These are phyloP conservation scores for Cheirogaleus medius DNA, from an alignment of 2,113 vertebrate genomes.

Conservation along the genomic window DNA sequence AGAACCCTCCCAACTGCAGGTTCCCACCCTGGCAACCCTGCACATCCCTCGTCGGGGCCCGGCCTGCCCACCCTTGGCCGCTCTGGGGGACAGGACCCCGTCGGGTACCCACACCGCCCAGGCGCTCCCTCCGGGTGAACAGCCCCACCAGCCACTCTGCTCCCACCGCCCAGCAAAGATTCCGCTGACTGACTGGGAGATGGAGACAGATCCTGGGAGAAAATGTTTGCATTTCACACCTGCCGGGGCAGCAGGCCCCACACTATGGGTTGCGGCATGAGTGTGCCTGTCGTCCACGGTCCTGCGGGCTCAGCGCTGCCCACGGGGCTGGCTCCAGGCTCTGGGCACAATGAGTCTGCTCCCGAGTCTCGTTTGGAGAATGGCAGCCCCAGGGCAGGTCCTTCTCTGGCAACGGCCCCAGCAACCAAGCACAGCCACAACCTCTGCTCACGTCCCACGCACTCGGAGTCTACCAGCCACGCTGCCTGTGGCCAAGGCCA, in stretches of 20 bases:
- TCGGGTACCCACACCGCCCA: fast-evolving
- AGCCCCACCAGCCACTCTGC: background rate
- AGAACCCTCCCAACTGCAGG: background rate
- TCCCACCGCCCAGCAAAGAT: background rate
- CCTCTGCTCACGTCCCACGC: background rate
- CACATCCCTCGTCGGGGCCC: background rate
- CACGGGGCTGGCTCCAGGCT: background rate
- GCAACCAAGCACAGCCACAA: fast-evolving
- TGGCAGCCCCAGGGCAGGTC: no score
- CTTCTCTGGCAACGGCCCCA: background rate
- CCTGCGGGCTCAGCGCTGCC: background rate
- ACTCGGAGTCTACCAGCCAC: background rate
- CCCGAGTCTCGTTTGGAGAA: background rate
- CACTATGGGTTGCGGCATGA: background rate
- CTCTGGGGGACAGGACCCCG: background rate
- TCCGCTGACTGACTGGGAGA: background rate
- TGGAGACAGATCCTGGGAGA: background rate
- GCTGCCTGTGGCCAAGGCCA: fast-evolving
- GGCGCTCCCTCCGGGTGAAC: background rate
- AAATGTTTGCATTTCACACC: no score
- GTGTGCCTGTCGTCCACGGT: no score
- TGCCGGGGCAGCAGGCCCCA: background rate
- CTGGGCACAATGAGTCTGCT: fast-evolving
- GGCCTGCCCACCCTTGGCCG: fast-evolving
- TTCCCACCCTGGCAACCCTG: background rate